Conservation (phyloP, 2,797 vertebrate species). For the Perodicticus potto region DNA sequence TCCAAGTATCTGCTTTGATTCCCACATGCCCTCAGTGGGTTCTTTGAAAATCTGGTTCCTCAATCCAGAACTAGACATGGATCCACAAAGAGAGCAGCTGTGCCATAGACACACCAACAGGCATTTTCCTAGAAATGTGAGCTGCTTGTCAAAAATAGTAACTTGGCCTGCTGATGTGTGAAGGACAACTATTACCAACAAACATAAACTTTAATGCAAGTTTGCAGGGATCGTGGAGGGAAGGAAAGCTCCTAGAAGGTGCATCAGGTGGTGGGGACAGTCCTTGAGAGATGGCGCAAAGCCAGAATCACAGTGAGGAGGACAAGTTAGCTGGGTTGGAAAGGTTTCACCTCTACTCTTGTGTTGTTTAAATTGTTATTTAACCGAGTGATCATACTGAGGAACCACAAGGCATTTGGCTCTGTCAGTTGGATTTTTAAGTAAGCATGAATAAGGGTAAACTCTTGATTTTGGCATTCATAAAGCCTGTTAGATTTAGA, state of each 20-base stretch:
- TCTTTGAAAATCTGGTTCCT: conserved; percentile 31
- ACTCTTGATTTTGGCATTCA: neutral
- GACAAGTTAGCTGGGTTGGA: neutral
- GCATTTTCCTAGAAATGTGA: neutral
- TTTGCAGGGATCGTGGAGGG: neutral
- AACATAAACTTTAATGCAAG: neutral
- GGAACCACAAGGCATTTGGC: neutral
- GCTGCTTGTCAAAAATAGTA: neutral
- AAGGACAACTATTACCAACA: neutral
- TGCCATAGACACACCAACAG: neutral
- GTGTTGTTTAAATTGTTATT: neutral
- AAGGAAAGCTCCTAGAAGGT: neutral
- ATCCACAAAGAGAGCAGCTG: neutral
- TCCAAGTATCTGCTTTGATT: neutral
- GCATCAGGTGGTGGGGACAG: neutral
- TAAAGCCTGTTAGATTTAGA: neutral
- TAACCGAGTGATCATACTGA: neutral
- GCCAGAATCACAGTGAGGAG: neutral
- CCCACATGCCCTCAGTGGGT: neutral
- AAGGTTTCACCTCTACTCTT: neutral
- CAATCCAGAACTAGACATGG: neutral
- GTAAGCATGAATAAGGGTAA: neutral
- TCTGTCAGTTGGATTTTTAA: neutral
- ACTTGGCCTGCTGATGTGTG: neutral
- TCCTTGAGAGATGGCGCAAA: neutral